phyloP scores from a whole-genome alignment of 2,797 vertebrate genomes.

The Poecilia gillii region DNA sequence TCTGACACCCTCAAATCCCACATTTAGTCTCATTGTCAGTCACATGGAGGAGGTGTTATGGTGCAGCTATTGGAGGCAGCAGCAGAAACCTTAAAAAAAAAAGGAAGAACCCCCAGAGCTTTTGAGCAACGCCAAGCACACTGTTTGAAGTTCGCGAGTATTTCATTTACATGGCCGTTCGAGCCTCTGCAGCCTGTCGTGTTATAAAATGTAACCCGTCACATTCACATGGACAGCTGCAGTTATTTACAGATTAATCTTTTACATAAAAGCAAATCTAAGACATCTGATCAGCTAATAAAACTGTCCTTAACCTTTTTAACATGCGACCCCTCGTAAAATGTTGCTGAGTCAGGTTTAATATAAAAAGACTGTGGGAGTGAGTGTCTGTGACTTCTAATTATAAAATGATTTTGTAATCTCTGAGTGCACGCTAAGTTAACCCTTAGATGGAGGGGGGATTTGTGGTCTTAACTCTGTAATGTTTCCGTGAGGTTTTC shows the following conservation, averaged over 20 bases:
- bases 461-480: background rate
- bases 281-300: constrained; percentile 8
- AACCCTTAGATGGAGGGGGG: background rate
- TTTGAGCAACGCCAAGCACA: background rate
- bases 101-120: background rate
- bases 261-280: constrained; percentile 19
- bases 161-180: background rate
- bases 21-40: constrained; percentile 27
- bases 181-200: constrained; percentile 2
- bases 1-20: constrained; percentile 42
- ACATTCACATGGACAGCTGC: background rate
- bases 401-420: background rate
- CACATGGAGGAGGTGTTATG: background rate
- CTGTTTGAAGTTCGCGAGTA: background rate
- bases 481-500: background rate
- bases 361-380: background rate
- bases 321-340: background rate
- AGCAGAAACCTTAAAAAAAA: background rate
- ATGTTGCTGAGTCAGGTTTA: constrained; percentile 3
- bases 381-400: background rate
- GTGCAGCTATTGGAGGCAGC: background rate
- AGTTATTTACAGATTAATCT: constrained; percentile 10
- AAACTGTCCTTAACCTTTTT: constrained; percentile 13
- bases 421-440: background rate
- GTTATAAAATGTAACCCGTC: background rate